Evolutionary conservation across 1,140 invertebrate species (phyloP).

Genomic region (Procambarus virginalis): DNA sequence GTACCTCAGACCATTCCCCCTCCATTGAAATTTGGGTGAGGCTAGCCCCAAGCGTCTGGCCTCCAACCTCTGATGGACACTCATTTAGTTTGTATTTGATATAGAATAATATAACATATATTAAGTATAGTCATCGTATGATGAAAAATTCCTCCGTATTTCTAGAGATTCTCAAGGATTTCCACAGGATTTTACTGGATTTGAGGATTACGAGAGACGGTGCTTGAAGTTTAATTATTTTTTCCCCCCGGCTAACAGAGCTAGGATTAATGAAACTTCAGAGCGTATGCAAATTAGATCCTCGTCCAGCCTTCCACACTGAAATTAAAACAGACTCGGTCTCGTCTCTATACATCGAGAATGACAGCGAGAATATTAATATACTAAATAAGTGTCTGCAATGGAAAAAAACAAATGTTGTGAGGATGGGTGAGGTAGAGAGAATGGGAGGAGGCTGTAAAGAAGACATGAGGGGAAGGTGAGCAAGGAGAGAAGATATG

Average conservation of each 20-base stretch:
- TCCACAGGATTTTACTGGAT: neutral
- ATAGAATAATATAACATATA: no score
- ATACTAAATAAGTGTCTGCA: neutral
- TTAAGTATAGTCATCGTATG: no score
- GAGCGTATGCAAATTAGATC: constrained; percentile 9
- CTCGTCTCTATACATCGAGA: neutral
- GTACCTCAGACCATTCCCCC: no score
- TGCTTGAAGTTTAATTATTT: constrained; percentile 1
- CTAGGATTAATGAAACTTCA: neutral
- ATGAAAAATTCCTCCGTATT: neutral
- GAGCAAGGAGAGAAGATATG: neutral
- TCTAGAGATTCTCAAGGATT: neutral
- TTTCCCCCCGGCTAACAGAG: neutral
- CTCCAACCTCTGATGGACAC: no score
- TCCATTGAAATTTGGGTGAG: no score
- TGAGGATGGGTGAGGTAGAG: no score
- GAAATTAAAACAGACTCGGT: neutral
- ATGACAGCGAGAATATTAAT: neutral
- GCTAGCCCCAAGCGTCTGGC: no score
- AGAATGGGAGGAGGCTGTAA: neutral
- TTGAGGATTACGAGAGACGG: neutral
- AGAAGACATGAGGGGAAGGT: neutral
- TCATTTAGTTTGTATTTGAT: no score
- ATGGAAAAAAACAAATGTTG: neutral
- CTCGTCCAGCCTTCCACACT: neutral